Evolutionary conservation across 1,140 invertebrate species (phyloP), one percentile per base, ranked within the genome.

Genomic region (Diorhabda elongata): DNA sequence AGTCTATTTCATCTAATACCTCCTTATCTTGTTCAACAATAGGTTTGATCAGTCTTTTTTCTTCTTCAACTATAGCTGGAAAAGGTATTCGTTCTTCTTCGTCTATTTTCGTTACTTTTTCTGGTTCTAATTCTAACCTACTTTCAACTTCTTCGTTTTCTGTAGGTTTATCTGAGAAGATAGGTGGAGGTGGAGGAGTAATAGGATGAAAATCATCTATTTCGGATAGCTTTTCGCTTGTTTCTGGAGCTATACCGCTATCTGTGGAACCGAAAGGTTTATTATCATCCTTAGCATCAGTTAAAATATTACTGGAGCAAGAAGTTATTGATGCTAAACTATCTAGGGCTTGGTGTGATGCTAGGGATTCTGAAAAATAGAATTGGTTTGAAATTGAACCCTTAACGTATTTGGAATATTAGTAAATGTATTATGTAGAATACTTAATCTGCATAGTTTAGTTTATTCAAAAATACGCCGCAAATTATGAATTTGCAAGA

Each of bases 1-100:
- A 89, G 59, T 87, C 85, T 0, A 74, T 76, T 66, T 77, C 74
- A 9, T 64, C 66, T 11, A 73, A 57, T 42, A 71, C 69, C 11
- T 61, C 5, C 7, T 57, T 58, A 57, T 65, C 64, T 11, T 41
- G 41, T 58, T 2, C 56, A 41, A 57, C 7, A 5, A 2, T 9
- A 57, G 52, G 8, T 57, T n/a, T 52, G 42, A 8, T 65, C 45
- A 65, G 52, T 58, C 56, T 56, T 52, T 52, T 52, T 52, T 52
- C 47, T 52, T 6, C 47, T 52, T 52, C 47, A 6, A 8, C 47
- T 6, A 52, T 52, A 8, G n/a, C 47, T 8, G 2, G 47, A 52
- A n/a, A 6, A 8, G 5, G 5, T 52, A 52, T 9, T 11, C 45
- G 59, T 26, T 42, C n/a, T 64, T 59, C 60, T 67, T 69, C 59